Percentiles rank a stretch among this genome's conserved stretches.
These are phyloP conservation scores for Drosophila fuyamai DNA, from an alignment of 1,140 invertebrate species.

Conservation along the genomic window DNA sequence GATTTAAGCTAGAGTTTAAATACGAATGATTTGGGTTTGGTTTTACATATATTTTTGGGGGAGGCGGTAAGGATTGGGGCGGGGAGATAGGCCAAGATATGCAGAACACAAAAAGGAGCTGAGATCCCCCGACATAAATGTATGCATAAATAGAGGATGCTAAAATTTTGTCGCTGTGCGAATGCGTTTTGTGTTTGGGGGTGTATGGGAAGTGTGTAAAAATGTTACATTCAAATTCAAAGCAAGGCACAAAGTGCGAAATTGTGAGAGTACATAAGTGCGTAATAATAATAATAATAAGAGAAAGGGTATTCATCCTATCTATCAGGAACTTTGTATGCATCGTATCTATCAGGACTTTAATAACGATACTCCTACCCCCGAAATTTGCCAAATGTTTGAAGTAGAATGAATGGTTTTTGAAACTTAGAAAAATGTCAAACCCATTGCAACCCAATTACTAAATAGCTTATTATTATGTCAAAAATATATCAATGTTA, in stretches of 20 bases:
- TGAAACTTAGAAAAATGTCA: too few relatives aligned
- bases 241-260: neutral
- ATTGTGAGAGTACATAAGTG: neutral
- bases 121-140: neutral
- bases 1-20: slow-evolving; percentile 31
- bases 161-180: neutral
- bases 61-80: too few relatives aligned
- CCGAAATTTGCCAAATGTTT: neutral
- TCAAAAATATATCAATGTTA: too few relatives aligned
- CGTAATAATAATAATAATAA: neutral
- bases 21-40: slow-evolving; percentile 26
- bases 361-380: slow-evolving; percentile 6
- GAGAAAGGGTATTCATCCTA: neutral
- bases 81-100: neutral
- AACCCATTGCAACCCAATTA: too few relatives aligned
- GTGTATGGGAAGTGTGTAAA: neutral
- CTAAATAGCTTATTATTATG: too few relatives aligned
- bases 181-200: neutral
- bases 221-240: slow-evolving; percentile 2
- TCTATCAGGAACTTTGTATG: too few relatives aligned
- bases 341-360: neutral
- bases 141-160: neutral
- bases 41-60: slow-evolving; percentile 4
- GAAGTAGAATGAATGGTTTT: too few relatives aligned
- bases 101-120: neutral